These are phyloP conservation scores for Larimichthys crocea DNA, from an alignment of 2,113 vertebrate species.

Conservation along the genomic window DNA sequence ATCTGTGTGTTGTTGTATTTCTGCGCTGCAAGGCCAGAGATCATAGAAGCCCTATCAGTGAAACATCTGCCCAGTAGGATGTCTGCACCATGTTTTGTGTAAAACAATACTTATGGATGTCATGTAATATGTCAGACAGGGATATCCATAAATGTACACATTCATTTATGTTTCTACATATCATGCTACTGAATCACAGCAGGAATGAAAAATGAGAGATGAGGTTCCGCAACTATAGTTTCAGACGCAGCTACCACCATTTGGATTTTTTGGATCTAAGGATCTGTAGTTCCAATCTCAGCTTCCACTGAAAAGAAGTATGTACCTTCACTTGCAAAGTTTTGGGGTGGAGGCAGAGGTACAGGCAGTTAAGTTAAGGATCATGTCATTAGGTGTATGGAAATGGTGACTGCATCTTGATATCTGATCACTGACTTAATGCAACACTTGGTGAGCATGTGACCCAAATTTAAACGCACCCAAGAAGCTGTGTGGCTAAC, in stretches of 20 bases:
- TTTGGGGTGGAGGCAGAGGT: too few relatives aligned
- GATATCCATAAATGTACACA: neutral
- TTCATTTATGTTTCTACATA: neutral
- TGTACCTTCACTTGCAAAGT: too few relatives aligned
- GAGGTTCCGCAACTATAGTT: neutral
- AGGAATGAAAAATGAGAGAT: neutral
- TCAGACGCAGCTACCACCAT: neutral
- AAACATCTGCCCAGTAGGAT: slow-evolving; percentile 54
- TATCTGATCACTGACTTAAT: too few relatives aligned
- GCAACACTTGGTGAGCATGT: too few relatives aligned
- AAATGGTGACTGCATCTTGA: too few relatives aligned
- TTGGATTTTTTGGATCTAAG: neutral
- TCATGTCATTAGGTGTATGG: too few relatives aligned
- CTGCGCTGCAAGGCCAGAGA: slow-evolving; percentile 36
- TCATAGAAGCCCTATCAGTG: slow-evolving; percentile 43
- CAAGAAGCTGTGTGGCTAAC: too few relatives aligned
- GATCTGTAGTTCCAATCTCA: neutral
- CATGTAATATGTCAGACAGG: neutral
- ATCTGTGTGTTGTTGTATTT: slow-evolving; percentile 60
- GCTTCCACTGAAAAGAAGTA: too few relatives aligned
- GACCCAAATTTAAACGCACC: too few relatives aligned
- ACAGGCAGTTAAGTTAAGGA: too few relatives aligned
- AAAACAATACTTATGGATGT: slow-evolving; percentile 1
- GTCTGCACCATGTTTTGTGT: slow-evolving; percentile 22
- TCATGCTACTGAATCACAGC: neutral